Conservation (phyloP, 2,113 vertebrate species). For the Gambusia affinis region DNA sequence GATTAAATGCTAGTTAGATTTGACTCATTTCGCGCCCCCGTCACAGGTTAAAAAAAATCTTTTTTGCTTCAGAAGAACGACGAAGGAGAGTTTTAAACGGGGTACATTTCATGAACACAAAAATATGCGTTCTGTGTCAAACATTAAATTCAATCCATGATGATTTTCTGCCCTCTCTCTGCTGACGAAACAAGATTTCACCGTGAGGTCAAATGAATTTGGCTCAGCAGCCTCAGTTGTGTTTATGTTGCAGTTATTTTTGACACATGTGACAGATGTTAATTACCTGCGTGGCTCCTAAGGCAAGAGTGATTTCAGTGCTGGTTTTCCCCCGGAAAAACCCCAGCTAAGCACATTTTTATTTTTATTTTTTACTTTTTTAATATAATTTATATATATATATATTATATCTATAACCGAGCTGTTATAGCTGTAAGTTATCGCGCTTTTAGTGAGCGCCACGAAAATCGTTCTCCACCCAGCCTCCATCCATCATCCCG, state of each 20-base stretch:
- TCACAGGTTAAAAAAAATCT: not conserved
- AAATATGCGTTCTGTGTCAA: not conserved
- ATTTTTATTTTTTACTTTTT: not conserved
- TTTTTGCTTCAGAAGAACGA: no score
- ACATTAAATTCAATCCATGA: conserved; percentile 3
- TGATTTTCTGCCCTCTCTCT: conserved; percentile 13
- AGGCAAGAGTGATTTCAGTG: conserved; percentile 22
- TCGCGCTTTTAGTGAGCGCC: conserved; percentile 24
- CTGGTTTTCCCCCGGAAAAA: conserved; percentile 51
- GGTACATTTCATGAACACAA: not conserved
- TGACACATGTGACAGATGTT: conserved; percentile 72
- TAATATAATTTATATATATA: no score
- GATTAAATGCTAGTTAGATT: not conserved
- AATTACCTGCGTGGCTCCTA: conserved; percentile 68
- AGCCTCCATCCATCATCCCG: conserved; percentile 60
- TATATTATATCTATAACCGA: conserved; percentile 11
- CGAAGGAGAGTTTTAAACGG: no score
- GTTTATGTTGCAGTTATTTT: conserved; percentile 73
- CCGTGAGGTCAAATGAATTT: conserved; percentile 57
- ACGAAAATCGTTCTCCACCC: conserved; percentile 10
- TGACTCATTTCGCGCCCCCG: not conserved
- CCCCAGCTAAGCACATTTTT: conserved; percentile 67
- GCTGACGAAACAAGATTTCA: conserved; percentile 53
- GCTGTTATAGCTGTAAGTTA: conserved; percentile 37
- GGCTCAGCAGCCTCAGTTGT: conserved; percentile 49